These are phyloP conservation scores for Hyperopisus bebe DNA, from an alignment of 2,113 vertebrate genomes.

Conservation along the genomic window DNA sequence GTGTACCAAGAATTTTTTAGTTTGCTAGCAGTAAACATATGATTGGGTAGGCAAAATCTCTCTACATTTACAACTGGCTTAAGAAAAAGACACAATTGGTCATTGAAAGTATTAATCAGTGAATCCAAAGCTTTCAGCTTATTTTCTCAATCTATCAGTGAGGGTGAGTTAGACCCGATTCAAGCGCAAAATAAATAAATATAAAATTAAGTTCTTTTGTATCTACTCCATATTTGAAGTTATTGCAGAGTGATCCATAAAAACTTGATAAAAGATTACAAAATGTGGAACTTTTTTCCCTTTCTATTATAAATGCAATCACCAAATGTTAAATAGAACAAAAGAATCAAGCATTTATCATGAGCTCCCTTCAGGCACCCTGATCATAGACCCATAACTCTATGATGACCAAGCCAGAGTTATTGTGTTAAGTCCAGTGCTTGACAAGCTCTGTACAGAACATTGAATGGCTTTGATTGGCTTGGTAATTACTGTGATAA, in stretches of 20 bases:
- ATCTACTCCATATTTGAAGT: background rate
- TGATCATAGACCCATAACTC: background rate
- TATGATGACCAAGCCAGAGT: background rate
- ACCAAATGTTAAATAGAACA: background rate
- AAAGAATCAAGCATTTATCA: background rate
- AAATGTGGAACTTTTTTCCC: background rate
- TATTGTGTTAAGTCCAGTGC: background rate
- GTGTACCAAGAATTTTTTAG: background rate
- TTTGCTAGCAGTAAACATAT: background rate
- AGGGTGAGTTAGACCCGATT: background rate
- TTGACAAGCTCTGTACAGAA: background rate
- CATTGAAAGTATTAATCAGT: background rate
- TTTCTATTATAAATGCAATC: background rate
- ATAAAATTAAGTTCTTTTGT: background rate
- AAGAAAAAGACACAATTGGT: background rate
- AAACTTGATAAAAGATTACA: background rate
- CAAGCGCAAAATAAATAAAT: background rate
- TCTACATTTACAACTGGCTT: background rate
- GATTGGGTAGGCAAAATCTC: background rate
- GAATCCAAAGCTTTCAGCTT: background rate
- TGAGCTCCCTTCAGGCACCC: background rate
- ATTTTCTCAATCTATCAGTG: background rate
- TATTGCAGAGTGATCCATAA: background rate
- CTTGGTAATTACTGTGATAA: background rate
- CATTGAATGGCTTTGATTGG: slow-evolving; percentile 4